These are phyloP conservation scores for Eledona agricola DNA, from an alignment of 2,888 invertebrate genomes.

Conservation along the genomic window DNA sequence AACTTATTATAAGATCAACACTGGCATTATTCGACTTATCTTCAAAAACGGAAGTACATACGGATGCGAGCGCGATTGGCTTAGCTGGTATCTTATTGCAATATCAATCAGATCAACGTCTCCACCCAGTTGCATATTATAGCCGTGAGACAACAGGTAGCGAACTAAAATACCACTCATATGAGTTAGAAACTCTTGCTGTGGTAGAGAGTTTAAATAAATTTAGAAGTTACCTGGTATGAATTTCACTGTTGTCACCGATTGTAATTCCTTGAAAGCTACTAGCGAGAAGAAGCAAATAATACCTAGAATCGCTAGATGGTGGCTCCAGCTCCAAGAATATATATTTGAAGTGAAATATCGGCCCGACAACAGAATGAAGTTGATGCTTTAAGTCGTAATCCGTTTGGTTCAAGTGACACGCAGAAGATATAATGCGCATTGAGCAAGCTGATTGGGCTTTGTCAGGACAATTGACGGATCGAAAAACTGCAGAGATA, in stretches of 20 bases:
- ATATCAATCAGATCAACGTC: conserved; percentile 30
- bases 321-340: conserved; percentile 38
- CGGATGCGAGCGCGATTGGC: conserved; percentile 31
- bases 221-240: conserved; percentile 32
- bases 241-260: conserved; percentile 34
- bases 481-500: conserved; percentile 37
- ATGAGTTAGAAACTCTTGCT: conserved; percentile 37
- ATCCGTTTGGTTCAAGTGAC: neutral
- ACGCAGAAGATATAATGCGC: neutral
- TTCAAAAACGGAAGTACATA: conserved; percentile 25
- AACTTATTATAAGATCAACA: conserved; percentile 17
- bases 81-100: conserved; percentile 27
- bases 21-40: conserved; percentile 21
- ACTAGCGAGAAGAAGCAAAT: conserved; percentile 1
- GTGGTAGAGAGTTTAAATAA: conserved; percentile 27
- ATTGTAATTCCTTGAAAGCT: conserved; percentile 25
- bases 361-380: conserved; percentile 11
- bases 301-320: conserved; percentile 38
- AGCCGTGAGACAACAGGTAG: conserved; percentile 45
- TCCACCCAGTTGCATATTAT: conserved; percentile 47
- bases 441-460: conserved; percentile 43
- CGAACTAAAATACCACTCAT: conserved; percentile 41
- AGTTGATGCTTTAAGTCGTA: conserved; percentile 22
- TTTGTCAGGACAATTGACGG: conserved; percentile 41
- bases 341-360: conserved; percentile 9